These are phyloP conservation scores for Archocentrus centrarchus DNA, from an alignment of 2,113 vertebrate genomes.

Conservation along the genomic window DNA sequence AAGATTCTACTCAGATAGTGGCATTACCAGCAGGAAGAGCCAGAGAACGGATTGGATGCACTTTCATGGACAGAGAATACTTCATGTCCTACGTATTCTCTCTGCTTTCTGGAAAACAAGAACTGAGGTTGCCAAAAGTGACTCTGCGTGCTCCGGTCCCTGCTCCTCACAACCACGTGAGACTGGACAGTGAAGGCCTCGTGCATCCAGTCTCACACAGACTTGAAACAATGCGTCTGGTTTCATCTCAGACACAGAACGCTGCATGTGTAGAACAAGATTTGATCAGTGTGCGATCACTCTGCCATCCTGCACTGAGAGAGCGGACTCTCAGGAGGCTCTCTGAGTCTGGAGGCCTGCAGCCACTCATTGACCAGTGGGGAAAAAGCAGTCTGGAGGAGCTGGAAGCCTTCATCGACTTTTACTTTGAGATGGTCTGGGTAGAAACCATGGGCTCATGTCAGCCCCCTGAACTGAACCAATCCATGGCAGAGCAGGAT, in stretches of 20 bases:
- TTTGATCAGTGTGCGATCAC: not conserved
- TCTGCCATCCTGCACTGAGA: conserved; percentile 44
- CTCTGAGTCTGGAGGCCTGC: conserved; percentile 48
- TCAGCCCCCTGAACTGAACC: not conserved
- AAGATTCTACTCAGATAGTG: not conserved
- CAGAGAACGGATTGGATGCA: not conserved
- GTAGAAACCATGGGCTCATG: conserved; percentile 51
- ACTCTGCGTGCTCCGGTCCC: conserved; percentile 30
- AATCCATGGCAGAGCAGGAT: not conserved
- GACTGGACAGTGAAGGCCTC: not conserved
- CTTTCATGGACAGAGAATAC: not conserved
- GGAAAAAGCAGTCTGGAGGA: conserved; percentile 73
- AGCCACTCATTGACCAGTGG: conserved; percentile 69
- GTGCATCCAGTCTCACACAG: not conserved
- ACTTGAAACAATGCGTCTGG: conserved; percentile 11
- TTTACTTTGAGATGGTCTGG: conserved; percentile 73
- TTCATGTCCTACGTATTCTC: conserved; percentile 7
- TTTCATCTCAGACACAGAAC: conserved; percentile 13
- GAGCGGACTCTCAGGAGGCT: conserved; percentile 47
- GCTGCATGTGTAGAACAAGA: not conserved
- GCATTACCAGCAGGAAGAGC: conserved; percentile 6
- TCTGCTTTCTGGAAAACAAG: conserved; percentile 1
- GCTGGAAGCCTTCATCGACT: conserved; percentile 78
- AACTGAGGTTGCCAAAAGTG: conserved; percentile 11
- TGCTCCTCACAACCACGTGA: not conserved